phyloP scores from a whole-genome alignment of 1,140 invertebrate genomes.

The Cecropterus lyciades region DNA sequence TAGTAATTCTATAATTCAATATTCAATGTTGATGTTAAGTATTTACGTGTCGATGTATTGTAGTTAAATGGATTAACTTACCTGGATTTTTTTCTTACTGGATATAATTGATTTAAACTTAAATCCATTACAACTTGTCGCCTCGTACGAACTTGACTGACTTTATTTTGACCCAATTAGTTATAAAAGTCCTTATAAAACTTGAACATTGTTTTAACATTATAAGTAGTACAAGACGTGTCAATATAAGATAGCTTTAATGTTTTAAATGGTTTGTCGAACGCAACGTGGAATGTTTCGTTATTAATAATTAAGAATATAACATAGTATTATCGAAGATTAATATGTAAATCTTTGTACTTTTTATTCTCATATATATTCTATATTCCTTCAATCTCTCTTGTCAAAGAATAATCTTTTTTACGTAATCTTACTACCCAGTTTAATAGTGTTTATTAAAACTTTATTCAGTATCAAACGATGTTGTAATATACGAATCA shows the following conservation, averaged over 20 bases:
- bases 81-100: neutral
- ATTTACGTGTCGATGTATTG: conserved; percentile 5
- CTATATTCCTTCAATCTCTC: too few species aligned
- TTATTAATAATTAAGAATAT: neutral
- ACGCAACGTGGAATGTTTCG: conserved; percentile 13
- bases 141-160: too few species aligned
- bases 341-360: neutral
- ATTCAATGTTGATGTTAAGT: conserved; percentile 6
- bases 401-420: too few species aligned
- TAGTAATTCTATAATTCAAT: neutral
- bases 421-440: too few species aligned
- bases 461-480: too few species aligned
- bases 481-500: too few species aligned
- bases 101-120: neutral
- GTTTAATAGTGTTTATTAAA: too few species aligned
- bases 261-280: conserved; percentile 13
- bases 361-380: too few species aligned
- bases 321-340: neutral
- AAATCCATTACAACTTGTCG: too few species aligned
- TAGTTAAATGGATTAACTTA: conserved; percentile 4
- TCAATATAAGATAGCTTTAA: conserved; percentile 53
- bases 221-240: conserved; percentile 29
- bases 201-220: too few species aligned
- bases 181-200: too few species aligned
- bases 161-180: too few species aligned